These are phyloP conservation scores for Dastarcus helophoroides DNA, from an alignment of 2,888 invertebrate species.

Conservation along the genomic window DNA sequence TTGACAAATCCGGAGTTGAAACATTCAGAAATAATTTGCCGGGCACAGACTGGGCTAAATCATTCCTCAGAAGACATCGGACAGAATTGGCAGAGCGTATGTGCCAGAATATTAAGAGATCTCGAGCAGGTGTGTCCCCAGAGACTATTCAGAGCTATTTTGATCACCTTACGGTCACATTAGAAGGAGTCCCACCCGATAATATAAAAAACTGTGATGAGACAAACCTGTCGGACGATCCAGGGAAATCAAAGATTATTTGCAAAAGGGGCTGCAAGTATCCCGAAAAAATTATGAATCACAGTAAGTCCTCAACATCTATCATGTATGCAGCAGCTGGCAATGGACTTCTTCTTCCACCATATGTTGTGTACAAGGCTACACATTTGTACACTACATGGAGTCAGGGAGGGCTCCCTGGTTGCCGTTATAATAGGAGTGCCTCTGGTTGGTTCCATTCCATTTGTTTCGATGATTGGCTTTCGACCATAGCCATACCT, in stretches of 20 bases:
- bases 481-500: no score
- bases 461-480: no score
- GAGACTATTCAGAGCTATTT: constrained; percentile 12
- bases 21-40: constrained; percentile 10
- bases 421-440: no score
- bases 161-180: constrained; percentile 10
- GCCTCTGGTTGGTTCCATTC: no score
- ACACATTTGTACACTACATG: constrained; percentile 22
- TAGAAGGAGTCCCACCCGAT: constrained; percentile 12
- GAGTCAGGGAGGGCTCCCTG: constrained; percentile 23
- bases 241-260: constrained; percentile 17
- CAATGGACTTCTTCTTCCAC: constrained; percentile 19
- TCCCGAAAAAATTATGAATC: constrained; percentile 21
- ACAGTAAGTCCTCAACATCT: constrained; percentile 20
- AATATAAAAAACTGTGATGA: constrained; percentile 19
- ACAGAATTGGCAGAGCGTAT: constrained; percentile 5
- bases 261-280: constrained; percentile 19
- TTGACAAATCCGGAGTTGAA: constrained; percentile 6
- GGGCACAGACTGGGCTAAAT: constrained; percentile 7
- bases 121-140: constrained; percentile 10
- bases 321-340: constrained; percentile 23
- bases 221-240: constrained; percentile 25
- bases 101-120: constrained; percentile 14
- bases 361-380: constrained; percentile 25
- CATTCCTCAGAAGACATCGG: constrained; percentile 10